Conservation (phyloP, 2,113 vertebrate genomes). For the Pelecanus crispus region DNA sequence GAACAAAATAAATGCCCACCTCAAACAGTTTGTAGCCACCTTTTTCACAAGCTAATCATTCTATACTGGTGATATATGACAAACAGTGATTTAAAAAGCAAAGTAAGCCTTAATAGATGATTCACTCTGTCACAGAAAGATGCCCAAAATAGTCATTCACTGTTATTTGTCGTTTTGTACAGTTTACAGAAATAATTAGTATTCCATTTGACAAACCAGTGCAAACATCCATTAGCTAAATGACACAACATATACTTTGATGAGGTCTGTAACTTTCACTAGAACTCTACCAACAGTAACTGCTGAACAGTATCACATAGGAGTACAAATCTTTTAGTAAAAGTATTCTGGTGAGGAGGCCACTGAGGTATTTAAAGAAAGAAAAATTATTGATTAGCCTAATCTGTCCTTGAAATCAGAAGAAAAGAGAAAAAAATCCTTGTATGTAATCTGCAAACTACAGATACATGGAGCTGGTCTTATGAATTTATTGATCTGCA, state of each 20-base stretch:
- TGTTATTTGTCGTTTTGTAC: not conserved
- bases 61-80: not conserved
- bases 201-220: slow-evolving; percentile 33
- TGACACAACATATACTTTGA: slow-evolving; percentile 21
- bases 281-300: not conserved
- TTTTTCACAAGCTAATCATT: not conserved
- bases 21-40: not conserved
- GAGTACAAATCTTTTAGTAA: not conserved
- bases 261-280: not conserved
- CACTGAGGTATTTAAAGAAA: not conserved
- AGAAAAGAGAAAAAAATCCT: not conserved
- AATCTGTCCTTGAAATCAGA: not conserved
- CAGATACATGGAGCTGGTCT: not conserved
- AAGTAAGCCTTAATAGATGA: slow-evolving; percentile 32
- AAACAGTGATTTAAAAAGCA: not conserved
- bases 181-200: slow-evolving; percentile 29
- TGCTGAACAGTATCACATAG: not conserved
- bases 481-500: not conserved
- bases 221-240: slow-evolving; percentile 38
- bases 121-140: slow-evolving; percentile 11
- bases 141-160: slow-evolving; percentile 3
- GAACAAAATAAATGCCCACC: not conserved
- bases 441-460: not conserved
- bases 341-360: not conserved
- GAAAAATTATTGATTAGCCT: not conserved